Evolutionary conservation across 2,888 invertebrate genomes (phyloP), one percentile per base, ranked within the genome.

Genomic region (Drymonia ruficornis): DNA sequence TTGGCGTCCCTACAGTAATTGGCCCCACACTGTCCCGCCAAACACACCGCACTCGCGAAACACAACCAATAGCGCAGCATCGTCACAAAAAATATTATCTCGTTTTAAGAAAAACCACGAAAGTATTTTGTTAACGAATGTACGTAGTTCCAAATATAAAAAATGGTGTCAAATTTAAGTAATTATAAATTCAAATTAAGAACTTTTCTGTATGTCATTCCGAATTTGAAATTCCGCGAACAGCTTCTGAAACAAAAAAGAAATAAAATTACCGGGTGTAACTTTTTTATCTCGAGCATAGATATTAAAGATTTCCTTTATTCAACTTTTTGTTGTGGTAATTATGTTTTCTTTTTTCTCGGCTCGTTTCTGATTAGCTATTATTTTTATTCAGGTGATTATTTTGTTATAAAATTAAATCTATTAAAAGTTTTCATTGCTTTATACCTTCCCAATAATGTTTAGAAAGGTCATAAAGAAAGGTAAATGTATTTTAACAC

Each of bases 1-100:
- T 96, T 96, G 19, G 97, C 95, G 71, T 96, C 96, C 61, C 95
- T 93, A 81, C 97, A 98, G 76, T 96, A 97, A 53, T 97, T 97
- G 43, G 95, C 95, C 12, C 84, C 86, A 64, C 90, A 91, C 61
- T 81, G 71, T 1, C 85, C 84, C 66, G 84, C 80, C 67, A 90
- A 71, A 70, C 84, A 87, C 59, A 89, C 79, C 40, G 80, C 86
- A 79, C 87, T 86, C 52, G 83, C 84, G 46, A 89, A 84, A 71
- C 83, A 89, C 50, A 90, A 65, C 89, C 87, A 89, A 59, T 83
- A 85, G 1, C 87, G 86, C 55, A 87, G 71, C 89, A 91, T 91
- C 78, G 76, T 83, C 52, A 53, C 55, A 46, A 60, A 19, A 43
- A 57, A 1, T n/a, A 36, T 13, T 11, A 36, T 36, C n/a, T 6